A percentile compares a stretch with the other conserved stretches of the same genome.
phyloP scores from a whole-genome alignment of 2,113 vertebrate genomes.

The Proterorhinus semilunaris region DNA sequence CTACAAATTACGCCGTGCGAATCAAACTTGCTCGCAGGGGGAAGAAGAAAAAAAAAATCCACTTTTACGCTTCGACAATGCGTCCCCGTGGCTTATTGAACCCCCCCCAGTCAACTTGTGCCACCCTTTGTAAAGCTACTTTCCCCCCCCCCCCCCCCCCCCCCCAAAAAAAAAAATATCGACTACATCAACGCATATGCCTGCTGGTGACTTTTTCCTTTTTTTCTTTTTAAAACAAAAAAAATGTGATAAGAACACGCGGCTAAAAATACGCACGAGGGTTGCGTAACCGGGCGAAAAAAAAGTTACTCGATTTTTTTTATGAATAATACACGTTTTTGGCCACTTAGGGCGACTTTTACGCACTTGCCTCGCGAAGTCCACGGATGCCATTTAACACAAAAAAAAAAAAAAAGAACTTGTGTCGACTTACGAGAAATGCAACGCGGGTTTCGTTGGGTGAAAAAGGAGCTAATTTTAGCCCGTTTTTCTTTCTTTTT shows the following conservation, averaged over 20 bases:
- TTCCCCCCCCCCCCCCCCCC: conserved; percentile 8
- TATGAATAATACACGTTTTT: background rate
- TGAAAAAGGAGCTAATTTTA: conserved; percentile 20
- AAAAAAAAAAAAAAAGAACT: background rate
- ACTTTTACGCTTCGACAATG: conserved; percentile 56
- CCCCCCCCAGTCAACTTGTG: conserved; percentile 56
- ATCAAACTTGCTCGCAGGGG: conserved; percentile 51
- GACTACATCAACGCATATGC: background rate
- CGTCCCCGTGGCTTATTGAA: conserved; percentile 33
- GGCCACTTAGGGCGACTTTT: conserved; percentile 40
- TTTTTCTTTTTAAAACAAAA: no score
- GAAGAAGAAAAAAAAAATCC: conserved; percentile 29
- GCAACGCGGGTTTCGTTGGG: conserved; percentile 1
- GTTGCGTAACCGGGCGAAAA: conserved; percentile 21
- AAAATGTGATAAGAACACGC: conserved; percentile 3
- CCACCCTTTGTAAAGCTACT: conserved; percentile 22
- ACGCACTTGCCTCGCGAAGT: conserved; percentile 56
- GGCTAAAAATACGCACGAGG: conserved; percentile 5
- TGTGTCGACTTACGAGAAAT: conserved; percentile 23
- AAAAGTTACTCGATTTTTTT: conserved; percentile 33
- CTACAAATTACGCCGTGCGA: conserved; percentile 42
- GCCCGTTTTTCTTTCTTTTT: conserved; percentile 11
- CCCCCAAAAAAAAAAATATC: no score
- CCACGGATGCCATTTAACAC: background rate
- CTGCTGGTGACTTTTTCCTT: background rate